Conservation (phyloP, 1,140 invertebrate species). For the Thaumatotibia leucotreta region DNA sequence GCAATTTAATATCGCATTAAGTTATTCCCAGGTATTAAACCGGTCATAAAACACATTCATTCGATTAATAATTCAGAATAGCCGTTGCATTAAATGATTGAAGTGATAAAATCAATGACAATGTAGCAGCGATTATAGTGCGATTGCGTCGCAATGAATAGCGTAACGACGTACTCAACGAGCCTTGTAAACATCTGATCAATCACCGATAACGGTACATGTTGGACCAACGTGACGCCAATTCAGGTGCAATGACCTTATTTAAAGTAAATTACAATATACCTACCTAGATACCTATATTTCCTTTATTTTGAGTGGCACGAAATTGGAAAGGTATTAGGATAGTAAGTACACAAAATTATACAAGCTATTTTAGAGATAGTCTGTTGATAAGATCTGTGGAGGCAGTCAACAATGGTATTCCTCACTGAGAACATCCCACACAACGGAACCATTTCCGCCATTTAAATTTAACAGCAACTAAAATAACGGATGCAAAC, state of each 20-base stretch:
- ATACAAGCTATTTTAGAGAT: constrained; percentile 12
- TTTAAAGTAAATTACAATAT: constrained; percentile 14
- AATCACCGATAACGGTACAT: constrained; percentile 45
- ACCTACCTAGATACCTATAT: not conserved
- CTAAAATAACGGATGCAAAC: constrained; percentile 39
- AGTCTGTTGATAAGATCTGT: constrained; percentile 27
- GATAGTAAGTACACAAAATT: not conserved
- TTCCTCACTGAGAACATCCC: constrained; percentile 35
- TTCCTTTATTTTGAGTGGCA: not conserved
- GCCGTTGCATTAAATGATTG: not conserved
- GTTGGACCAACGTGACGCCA: constrained; percentile 32
- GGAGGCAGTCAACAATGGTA: constrained; percentile 34
- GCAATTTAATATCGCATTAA: constrained; percentile 19
- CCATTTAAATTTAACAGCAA: constrained; percentile 37
- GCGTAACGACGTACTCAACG: constrained; percentile 39
- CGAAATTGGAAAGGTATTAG: not conserved
- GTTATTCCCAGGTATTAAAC: constrained; percentile 19
- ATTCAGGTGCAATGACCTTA: constrained; percentile 26
- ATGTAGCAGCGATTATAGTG: constrained; percentile 21
- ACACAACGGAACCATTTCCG: constrained; percentile 53
- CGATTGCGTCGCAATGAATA: constrained; percentile 42
- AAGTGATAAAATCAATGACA: constrained; percentile 7
- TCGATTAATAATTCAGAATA: not conserved
- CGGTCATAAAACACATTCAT: not conserved
- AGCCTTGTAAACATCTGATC: constrained; percentile 37